Evolutionary conservation across 1,140 invertebrate genomes (phyloP), one percentile per base, ranked within the genome.

Genomic region (Drosophila bocki): DNA sequence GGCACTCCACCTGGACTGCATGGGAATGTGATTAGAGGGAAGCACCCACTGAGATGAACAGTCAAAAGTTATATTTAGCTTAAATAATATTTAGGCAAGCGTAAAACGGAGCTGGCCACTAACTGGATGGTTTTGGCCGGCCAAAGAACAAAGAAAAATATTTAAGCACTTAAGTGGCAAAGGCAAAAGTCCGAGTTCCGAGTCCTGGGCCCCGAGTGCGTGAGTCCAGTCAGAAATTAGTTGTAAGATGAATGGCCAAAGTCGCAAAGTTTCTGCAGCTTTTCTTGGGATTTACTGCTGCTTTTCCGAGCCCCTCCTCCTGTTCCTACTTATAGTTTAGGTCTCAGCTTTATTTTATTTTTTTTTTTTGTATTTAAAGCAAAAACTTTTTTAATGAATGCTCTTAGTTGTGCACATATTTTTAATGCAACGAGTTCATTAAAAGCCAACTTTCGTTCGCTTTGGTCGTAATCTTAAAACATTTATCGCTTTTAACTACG

Each of bases 321-420:
- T 42, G 7, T 29, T 33, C 12, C 33, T 13, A 19, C 50, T 48
- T n/a, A 37, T 68, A 67, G 62, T 67, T 68, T 54, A 8, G 35
- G 35, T 51, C 35, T 42, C 17, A 51, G 53, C 64, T 63, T 61
- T 22, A 39, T 29, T 26, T 22, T 59, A 32, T 17, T 26, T 22
- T 58, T 53, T 17, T 26, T 22, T 58, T 53, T 70, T 81, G 50
- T 54, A 76, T 90, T 88, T 85, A 80, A 90, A 82, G 81, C 62
- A 76, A 39, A 88, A 88, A 88, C 84, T 90, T 88, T 88, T 87
- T 90, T 88, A 88, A 88, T 88, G 85, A 88, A 90, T 88, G 85
- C 85, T 90, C 81, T 88, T 84, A 88, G 85, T 88, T 90, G 67
- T 72, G 85, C 81, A 90, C 85, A 88, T 88, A 88, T 88, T 90